Conservation (phyloP, 2,797 vertebrate species). For the Chromis chromis region DNA sequence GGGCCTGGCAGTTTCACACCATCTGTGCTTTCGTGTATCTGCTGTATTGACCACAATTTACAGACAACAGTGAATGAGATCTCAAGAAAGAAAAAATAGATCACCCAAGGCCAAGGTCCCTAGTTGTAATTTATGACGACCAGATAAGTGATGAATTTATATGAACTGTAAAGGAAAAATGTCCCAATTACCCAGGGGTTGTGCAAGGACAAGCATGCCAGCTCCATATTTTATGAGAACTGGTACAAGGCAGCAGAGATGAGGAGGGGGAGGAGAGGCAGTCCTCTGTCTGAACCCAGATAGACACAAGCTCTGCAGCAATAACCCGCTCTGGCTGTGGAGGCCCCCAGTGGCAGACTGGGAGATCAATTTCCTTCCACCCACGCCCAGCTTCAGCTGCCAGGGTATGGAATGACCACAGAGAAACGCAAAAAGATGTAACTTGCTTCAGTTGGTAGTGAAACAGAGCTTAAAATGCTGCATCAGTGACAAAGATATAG, state of each 20-base stretch:
- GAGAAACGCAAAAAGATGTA: constrained; percentile 43
- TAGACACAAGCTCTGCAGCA: constrained; percentile 46
- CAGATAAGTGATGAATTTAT: constrained; percentile 34
- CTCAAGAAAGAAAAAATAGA: constrained; percentile 10
- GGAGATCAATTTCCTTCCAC: constrained; percentile 67
- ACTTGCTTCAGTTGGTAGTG: constrained; percentile 8
- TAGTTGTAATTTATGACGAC: constrained; percentile 6
- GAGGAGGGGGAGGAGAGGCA: constrained; percentile 19
- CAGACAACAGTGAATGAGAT: constrained; percentile 27
- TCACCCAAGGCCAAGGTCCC: constrained; percentile 16
- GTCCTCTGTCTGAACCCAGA: constrained; percentile 61
- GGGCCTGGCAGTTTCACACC: constrained; percentile 42
- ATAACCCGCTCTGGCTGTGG: constrained; percentile 51
- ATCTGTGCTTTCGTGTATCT: constrained; percentile 46
- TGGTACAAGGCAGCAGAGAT: constrained; percentile 37
- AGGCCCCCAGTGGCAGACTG: constrained; percentile 57
- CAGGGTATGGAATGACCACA: constrained; percentile 46
- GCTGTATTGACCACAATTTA: constrained; percentile 38
- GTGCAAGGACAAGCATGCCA: constrained; percentile 49
- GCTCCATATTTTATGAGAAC: constrained; percentile 67
- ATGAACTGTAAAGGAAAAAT: constrained; percentile 42
- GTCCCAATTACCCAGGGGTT: constrained; percentile 47
- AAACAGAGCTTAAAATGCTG: constrained; percentile 33
- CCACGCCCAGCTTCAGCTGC: constrained; percentile 59
- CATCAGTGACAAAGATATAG: constrained; percentile 28